A percentile compares a stretch with the other conserved stretches of the same genome.
phyloP scores from a whole-genome alignment of 2,888 invertebrate species.

The Cacoxenus indagator region DNA sequence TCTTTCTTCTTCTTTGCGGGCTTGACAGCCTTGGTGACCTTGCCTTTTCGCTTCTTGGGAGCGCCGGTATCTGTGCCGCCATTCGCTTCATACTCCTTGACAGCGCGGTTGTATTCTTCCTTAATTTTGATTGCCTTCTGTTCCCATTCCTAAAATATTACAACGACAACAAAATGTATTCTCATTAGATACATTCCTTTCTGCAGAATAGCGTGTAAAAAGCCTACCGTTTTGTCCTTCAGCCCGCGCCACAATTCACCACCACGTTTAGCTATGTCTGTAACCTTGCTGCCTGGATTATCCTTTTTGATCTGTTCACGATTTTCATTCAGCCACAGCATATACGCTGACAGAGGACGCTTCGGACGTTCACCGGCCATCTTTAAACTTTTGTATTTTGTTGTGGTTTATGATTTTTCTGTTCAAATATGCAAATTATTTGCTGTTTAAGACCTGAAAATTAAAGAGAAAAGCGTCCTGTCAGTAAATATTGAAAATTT shows the following conservation, averaged over 20 bases:
- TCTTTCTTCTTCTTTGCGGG: constrained; percentile 77
- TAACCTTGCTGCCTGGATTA: constrained; percentile 91
- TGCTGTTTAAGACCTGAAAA: constrained; percentile 4
- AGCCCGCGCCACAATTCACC: constrained; percentile 96
- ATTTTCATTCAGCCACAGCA: constrained; percentile 94
- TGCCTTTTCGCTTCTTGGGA: constrained; percentile 75
- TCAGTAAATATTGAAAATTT: neutral
- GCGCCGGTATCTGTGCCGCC: constrained; percentile 78
- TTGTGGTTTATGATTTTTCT: neutral
- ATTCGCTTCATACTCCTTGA: constrained; percentile 90
- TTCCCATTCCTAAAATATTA: constrained; percentile 84
- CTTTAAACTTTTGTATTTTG: constrained; percentile 30
- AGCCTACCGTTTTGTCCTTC: constrained; percentile 84
- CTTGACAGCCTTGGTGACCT: constrained; percentile 68
- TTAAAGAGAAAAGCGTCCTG: neutral
- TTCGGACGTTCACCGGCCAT: constrained; percentile 90
- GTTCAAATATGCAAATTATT: neutral
- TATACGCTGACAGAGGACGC: constrained; percentile 91
- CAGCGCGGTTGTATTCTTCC: constrained; percentile 88
- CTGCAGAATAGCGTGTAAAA: neutral
- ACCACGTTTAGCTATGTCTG: constrained; percentile 94
- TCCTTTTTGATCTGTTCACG: constrained; percentile 90
- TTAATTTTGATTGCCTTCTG: constrained; percentile 89
- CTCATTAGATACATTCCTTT: neutral
- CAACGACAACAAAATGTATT: neutral